A percentile compares a stretch with the other conserved stretches of the same genome.
Conservation (phyloP, 92 coral and sea anemone genomes). For the Heteractis magnifica region DNA sequence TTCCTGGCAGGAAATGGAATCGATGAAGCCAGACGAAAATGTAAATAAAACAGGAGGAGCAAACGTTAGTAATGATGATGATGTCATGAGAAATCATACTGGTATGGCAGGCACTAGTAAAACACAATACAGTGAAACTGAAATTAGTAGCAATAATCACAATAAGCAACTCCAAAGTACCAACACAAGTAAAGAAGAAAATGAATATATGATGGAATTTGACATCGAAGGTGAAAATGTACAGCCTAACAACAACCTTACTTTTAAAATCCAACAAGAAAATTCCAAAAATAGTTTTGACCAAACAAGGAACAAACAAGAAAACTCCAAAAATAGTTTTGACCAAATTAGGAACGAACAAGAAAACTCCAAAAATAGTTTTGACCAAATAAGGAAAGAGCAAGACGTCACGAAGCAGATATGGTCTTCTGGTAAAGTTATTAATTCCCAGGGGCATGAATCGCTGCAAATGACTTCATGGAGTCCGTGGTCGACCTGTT, state of each 20-base stretch:
- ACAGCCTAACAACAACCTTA: not conserved
- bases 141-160: not conserved
- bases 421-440: not conserved
- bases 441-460: not conserved
- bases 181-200: not conserved
- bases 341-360: not conserved
- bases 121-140: not conserved
- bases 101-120: too few relatives aligned
- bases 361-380: not conserved
- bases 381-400: not conserved
- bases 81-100: not conserved
- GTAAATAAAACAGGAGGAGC: not conserved
- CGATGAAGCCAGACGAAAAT: not conserved
- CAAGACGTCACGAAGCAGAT: not conserved
- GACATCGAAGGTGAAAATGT: not conserved
- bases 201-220: not conserved
- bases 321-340: not conserved
- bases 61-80: not conserved
- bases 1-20: not conserved
- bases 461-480: constrained; percentile 10
- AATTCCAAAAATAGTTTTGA: not conserved
- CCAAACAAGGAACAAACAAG: not conserved
- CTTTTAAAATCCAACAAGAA: not conserved
- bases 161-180: not conserved
- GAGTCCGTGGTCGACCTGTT: constrained; percentile 44